A percentile compares a stretch with the other conserved stretches of the same genome.
Evolutionary conservation across 2,888 invertebrate species (phyloP).

Genomic region (Aproaerema taeniolella): DNA sequence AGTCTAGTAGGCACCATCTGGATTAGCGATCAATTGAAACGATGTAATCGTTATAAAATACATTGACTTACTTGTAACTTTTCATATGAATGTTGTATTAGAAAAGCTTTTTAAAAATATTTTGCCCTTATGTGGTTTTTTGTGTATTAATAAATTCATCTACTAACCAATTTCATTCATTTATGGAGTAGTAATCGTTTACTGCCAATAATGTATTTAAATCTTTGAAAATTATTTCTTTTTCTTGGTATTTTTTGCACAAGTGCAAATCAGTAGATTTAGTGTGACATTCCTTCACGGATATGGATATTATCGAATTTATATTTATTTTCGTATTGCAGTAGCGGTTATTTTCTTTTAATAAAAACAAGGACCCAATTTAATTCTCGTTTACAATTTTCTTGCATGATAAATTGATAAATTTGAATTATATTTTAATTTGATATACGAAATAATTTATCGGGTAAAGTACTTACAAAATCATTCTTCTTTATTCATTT

Average conservation of each 20-base stretch:
- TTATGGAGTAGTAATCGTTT: constrained; percentile 4
- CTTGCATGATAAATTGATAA: too few relatives aligned
- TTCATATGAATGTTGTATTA: constrained; percentile 7
- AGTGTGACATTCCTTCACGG: constrained; percentile 10
- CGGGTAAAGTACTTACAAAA: too few relatives aligned
- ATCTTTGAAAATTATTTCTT: background rate
- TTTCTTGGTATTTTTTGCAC: constrained; percentile 9
- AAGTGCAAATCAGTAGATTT: constrained; percentile 5
- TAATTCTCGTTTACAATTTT: too few relatives aligned
- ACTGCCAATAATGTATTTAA: constrained; percentile 10
- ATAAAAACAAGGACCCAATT: constrained; percentile 2
- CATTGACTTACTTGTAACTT: constrained; percentile 1
- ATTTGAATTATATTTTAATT: too few relatives aligned
- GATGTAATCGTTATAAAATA: constrained; percentile 5
- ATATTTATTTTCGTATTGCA: background rate
- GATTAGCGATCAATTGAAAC: too few relatives aligned
- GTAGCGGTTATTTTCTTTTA: constrained; percentile 5
- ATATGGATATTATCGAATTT: constrained; percentile 3
- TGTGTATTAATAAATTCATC: background rate
- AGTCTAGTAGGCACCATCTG: too few relatives aligned
- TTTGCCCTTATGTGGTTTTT: constrained; percentile 5
- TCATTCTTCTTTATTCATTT: too few relatives aligned
- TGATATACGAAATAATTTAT: too few relatives aligned
- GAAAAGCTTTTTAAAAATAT: background rate
- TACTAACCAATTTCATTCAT: background rate